Conservation (phyloP, 2,888 invertebrate species). For the Dryocosmus kuriphilus region DNA sequence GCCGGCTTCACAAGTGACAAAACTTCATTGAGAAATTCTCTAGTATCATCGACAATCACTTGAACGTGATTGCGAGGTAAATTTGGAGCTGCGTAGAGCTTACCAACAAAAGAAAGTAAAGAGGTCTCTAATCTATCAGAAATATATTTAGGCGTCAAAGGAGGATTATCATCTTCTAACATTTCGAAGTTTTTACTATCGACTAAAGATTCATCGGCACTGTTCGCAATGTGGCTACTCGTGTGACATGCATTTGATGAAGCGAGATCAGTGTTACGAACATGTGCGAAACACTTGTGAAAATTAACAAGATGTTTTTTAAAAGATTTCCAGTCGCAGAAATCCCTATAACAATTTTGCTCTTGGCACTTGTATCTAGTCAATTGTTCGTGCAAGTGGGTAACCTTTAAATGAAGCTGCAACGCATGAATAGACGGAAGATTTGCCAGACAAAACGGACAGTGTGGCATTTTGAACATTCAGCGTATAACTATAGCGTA, state of each 20-base stretch:
- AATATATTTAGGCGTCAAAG: conserved; percentile 11
- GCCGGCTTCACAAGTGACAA: not conserved
- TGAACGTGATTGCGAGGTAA: conserved; percentile 1
- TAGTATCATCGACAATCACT: not conserved
- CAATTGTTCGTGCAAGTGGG: not conserved
- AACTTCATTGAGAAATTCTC: conserved; percentile 6
- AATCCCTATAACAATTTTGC: conserved; percentile 1
- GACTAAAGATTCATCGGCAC: too few relatives aligned
- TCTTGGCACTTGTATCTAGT: not conserved
- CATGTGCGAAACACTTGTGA: not conserved
- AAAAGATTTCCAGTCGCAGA: conserved; percentile 14
- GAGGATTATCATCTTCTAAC: not conserved
- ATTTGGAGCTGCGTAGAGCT: conserved; percentile 7
- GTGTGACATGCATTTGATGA: too few relatives aligned
- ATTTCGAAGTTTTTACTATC: too few relatives aligned
- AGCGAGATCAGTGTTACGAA: not conserved
- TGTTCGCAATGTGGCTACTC: too few relatives aligned
- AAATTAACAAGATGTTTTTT: too few relatives aligned
- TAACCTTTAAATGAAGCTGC: conserved; percentile 8
- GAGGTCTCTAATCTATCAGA: not conserved
- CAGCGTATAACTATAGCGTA: not conserved
- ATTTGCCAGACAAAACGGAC: not conserved
- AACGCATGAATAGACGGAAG: not conserved
- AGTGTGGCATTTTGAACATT: conserved; percentile 18
- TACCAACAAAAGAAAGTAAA: not conserved